Base-by-base conservation (phyloP, 2,797 vertebrate species). In the Glossophaga mutica region DNA sequence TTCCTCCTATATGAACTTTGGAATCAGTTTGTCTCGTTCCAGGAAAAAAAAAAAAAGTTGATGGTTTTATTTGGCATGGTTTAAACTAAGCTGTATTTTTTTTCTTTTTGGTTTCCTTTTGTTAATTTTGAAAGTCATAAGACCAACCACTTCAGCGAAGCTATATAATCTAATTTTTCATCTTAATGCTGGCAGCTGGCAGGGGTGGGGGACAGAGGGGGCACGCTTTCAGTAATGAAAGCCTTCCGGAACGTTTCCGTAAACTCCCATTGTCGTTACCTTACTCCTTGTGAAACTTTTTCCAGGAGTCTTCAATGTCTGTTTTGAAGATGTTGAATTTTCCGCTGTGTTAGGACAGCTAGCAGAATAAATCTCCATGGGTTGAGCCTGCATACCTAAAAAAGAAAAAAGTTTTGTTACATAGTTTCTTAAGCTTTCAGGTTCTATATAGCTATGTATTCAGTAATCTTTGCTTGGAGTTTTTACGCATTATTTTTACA, bases 251-350 rank as follows among this genome's bases (percentile, higher is more conserved):
- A 34, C 68, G 24, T 87, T 96, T 96, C 78, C 55, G n/a, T 46
- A 82, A 88, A 93, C 62, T 83, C 82, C 39, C 9, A 6, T 87
- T 81, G 79, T 68, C 81, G 74, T 98, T 98, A 99, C 99, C 98
- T 98, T 99, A 97, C 98, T 99, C 96, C 98, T 98, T 92, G 97
- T 98, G 96, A 99, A 98, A 89, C 94, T 92, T 90, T 98, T 98
- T 4, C 44, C 78, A 57, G 97, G 48, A 78, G 98, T 98, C 94
- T 97, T 96, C 48, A 97, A 15, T 21, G 93, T 91, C 39, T 94
- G 74, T 94, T 97, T 91, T 0, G 97, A 90, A 77, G 90, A 96
- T 67, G 90, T 46, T 24, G 90, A 96, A 68, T 42, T 98, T 78
- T 96, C 97, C 42, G 26, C 46, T 34, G 90, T 74, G 0, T 0